Evolutionary conservation across 2,888 invertebrate species (phyloP).

Genomic region (Pocota personata): DNA sequence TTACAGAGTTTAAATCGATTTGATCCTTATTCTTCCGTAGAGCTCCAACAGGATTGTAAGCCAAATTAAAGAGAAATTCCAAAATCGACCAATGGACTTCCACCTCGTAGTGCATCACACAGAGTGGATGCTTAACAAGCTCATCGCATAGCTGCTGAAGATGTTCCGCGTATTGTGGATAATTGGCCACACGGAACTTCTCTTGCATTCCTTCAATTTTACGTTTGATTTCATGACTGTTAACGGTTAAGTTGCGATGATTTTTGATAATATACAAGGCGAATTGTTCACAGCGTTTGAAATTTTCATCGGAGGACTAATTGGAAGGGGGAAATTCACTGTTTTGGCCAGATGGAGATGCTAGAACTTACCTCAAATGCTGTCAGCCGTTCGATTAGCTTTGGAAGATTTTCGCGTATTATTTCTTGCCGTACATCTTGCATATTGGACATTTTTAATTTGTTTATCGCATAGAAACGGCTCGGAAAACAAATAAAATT

Average conservation of each 20-base stretch:
- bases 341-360: no score
- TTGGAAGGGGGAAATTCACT: background rate
- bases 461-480: background rate
- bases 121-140: conserved; percentile 77
- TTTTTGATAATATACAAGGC: conserved; percentile 82
- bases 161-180: conserved; percentile 82
- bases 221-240: conserved; percentile 82
- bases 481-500: conserved; percentile 16
- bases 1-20: conserved; percentile 74
- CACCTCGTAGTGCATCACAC: conserved; percentile 78
- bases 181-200: conserved; percentile 83
- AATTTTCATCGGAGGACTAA: conserved; percentile 82
- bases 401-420: conserved; percentile 77
- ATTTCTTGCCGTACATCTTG: conserved; percentile 77
- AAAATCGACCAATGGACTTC: conserved; percentile 84
- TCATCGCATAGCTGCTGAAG: conserved; percentile 80
- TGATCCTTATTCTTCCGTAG: conserved; percentile 76
- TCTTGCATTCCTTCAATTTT: conserved; percentile 82
- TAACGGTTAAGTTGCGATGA: conserved; percentile 83
- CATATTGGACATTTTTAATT: conserved; percentile 38
- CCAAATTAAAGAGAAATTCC: conserved; percentile 82
- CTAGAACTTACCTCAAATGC: conserved; percentile 76
- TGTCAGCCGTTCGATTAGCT: conserved; percentile 77
- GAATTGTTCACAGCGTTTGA: conserved; percentile 81
- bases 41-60: conserved; percentile 80